Evolutionary conservation across 2,113 vertebrate genomes (phyloP), one percentile per base, ranked within the genome.

Genomic region (Holacanthus passer): DNA sequence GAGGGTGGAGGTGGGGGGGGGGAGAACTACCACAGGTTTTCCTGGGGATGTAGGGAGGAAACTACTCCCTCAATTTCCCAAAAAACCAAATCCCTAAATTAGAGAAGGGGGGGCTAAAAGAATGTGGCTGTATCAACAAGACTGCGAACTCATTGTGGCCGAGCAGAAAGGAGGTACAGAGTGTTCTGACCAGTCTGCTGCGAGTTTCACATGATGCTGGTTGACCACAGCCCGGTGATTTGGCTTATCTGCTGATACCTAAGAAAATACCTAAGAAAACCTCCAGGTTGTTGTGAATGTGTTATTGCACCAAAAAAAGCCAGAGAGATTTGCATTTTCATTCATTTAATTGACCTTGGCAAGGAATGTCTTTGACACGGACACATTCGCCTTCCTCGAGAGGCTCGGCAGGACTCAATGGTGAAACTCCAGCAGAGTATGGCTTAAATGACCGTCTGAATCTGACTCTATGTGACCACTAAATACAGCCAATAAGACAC

Each of bases 81-180:
- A 1, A 47, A 82, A 78, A 35, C n/a, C n/a, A 63, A 69, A 72
- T 48, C 52, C 62, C 73, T 24, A 82, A 65, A 73, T 82, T 78
- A 35, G 59, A 64, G 47, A 64, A 66, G 17, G 56, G 70, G 35
- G 35, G 35, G 65, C 2, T 68, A 63, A 86, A 91, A 79, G 90
- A 89, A 89, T 89, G 88, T 1, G 64, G 62, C 70, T 84, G 67
- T 32, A 86, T 83, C 80, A 87, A 87, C 88, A 81, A 55, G 8
- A 73, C 14, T 39, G 50, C 12, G 3, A 79, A 48, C 27, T 81
- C 41, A 58, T 52, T 66, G 71, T 67, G 70, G 70, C 52, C 2
- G 27, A 55, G 60, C 14, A 74, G 65, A 66, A 63, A 55, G 24
- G 71, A 65, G 52, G 67, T 73, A 72, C 80, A 59, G 48, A 48